Evolutionary conservation across 2,113 vertebrate species (phyloP), one percentile per base, ranked within the genome.

Genomic region (Lucifuga dentata): DNA sequence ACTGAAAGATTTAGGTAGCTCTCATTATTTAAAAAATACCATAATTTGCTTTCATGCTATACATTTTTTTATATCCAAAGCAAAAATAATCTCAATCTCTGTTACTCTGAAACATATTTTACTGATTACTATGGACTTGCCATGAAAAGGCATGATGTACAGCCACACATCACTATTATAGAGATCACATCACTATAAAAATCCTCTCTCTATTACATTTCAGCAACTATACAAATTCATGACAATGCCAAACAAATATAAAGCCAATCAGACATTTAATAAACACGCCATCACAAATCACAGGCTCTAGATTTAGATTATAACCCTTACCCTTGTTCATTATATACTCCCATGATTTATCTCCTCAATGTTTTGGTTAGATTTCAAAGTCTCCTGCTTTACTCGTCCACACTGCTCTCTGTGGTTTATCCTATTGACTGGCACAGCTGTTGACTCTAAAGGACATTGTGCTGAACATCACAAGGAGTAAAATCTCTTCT

Each of bases 261-360:
- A 36, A 33, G n/a, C 29, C 32, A 41, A 3, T 12, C 16, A 49
- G 33, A 16, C 9, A 16, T 12, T 6, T 16, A 8, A 9, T 16
- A 41, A 51, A 52, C 12, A 4, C 11, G 15, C 2, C 11, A 32
- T 11, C 36, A 13, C n/a, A 63, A 33, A 35, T 10, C 20, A 20
- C 9, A 55, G 10, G 13, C 45, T 65, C 3, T 32, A 9, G 49
- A 46, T 49, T 16, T 5, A 16, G 50, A 33, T 73, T 1, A 10
- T 39, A 11, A 35, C 2, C 33, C 73, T 80, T 61, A 89, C 81
- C 57, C 76, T 62, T 86, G 83, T 50, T 90, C 73, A 78, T 86
- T 81, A 70, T 67, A 83, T 12, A 81, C 15, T 39, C 85, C 81
- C 85, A 86, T 64, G 40, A 66, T 71, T 85, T 66, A 51, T 87